phyloP scores from a whole-genome alignment of 1,140 invertebrate species.

The Megathymus violae region DNA sequence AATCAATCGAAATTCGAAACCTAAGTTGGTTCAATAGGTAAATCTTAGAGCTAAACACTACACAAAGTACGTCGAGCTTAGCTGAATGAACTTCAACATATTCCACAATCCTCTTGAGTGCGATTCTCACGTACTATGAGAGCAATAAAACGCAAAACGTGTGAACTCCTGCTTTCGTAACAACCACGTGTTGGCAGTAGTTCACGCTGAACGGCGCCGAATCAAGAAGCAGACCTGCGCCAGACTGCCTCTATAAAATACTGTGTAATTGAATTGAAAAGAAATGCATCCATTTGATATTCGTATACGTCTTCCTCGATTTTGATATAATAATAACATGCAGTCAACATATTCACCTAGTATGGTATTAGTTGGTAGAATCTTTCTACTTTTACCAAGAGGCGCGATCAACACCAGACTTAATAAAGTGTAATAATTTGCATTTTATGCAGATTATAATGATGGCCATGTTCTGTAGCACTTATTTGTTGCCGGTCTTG shows the following conservation, averaged over 20 bases:
- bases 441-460: no score
- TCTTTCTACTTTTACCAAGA: no score
- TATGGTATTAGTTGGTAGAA: no score
- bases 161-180: slow-evolving; percentile 44
- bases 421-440: no score
- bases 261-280: background rate
- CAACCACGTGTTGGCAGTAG: slow-evolving; percentile 29
- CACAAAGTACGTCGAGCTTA: background rate
- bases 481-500: no score
- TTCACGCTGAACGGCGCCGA: background rate
- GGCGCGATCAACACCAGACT: no score
- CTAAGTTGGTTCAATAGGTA: no score
- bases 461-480: no score
- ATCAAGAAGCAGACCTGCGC: slow-evolving; percentile 3
- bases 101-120: background rate
- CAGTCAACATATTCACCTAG: no score
- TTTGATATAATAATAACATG: no score
- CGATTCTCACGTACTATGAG: slow-evolving; percentile 5
- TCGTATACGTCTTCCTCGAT: no score
- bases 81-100: background rate
- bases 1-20: background rate
- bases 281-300: background rate
- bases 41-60: no score
- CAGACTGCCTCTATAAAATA: slow-evolving; percentile 6
- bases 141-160: slow-evolving; percentile 17